These are phyloP conservation scores for Melipona bicolor DNA, from an alignment of 2,888 invertebrate species.

Conservation along the genomic window DNA sequence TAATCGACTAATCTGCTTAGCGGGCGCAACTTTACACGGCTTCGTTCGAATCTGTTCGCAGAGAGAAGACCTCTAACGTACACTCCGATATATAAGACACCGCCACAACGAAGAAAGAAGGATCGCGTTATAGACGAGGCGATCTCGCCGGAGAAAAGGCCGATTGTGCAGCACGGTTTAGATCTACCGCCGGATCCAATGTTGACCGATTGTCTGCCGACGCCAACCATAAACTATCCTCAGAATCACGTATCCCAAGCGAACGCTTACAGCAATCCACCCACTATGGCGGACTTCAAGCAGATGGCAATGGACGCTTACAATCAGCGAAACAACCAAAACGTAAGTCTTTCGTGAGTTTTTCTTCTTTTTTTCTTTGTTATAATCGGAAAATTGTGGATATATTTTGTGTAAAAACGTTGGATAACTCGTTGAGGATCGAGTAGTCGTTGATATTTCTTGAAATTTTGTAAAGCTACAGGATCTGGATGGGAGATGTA, in stretches of 20 bases:
- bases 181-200: slow-evolving; percentile 77
- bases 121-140: slow-evolving; percentile 72
- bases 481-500: too few species aligned
- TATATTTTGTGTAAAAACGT: too few species aligned
- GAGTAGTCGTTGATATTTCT: too few species aligned
- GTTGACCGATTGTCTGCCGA: slow-evolving; percentile 73
- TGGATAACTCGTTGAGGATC: too few species aligned
- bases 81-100: slow-evolving; percentile 81
- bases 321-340: slow-evolving; percentile 81
- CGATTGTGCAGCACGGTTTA: slow-evolving; percentile 77
- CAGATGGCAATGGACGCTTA: slow-evolving; percentile 82
- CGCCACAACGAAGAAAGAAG: slow-evolving; percentile 80
- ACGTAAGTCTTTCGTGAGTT: slow-evolving; percentile 71
- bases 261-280: slow-evolving; percentile 76
- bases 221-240: slow-evolving; percentile 72
- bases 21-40: slow-evolving; percentile 66
- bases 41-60: slow-evolving; percentile 75
- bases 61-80: slow-evolving; percentile 82
- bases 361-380: too few species aligned
- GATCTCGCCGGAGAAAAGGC: slow-evolving; percentile 78
- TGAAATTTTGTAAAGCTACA: too few species aligned
- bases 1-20: slow-evolving; percentile 75
- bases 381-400: too few species aligned
- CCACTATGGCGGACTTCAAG: slow-evolving; percentile 81
- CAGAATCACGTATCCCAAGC: slow-evolving; percentile 72